phyloP scores from a whole-genome alignment of 2,797 vertebrate species.

The Jordanella pulchra region DNA sequence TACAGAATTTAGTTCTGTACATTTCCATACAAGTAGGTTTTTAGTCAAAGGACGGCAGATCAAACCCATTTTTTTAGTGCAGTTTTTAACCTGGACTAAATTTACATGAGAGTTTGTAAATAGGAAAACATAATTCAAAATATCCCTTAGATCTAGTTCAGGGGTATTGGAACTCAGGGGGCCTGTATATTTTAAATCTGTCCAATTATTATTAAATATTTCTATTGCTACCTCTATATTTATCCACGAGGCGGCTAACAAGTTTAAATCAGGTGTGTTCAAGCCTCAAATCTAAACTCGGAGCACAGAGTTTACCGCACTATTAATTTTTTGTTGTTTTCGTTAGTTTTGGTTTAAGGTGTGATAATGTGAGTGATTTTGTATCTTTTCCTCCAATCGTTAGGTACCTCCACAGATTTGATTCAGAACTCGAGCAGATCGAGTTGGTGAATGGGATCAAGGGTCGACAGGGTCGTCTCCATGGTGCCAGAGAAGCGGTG shows the following conservation, averaged over 20 bases:
- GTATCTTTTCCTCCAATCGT: background rate
- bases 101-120: background rate
- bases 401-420: conserved; percentile 92
- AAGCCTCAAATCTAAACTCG: no score
- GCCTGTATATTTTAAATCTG: no score
- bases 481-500: conserved; percentile 85
- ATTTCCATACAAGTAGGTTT: no score
- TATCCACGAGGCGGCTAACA: no score
- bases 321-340: background rate
- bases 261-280: no score
- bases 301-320: no score
- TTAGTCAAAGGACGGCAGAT: no score
- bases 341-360: background rate
- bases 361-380: background rate
- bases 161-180: no score
- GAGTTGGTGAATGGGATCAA: conserved; percentile 91
- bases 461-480: conserved; percentile 90
- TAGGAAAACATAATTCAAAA: background rate
- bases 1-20: no score
- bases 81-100: background rate
- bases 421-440: conserved; percentile 91
- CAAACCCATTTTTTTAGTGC: no score
- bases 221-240: no score
- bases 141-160: background rate
- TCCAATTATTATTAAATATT: no score